Evolutionary conservation across 2,797 vertebrate species (phyloP).

Genomic region (Myripristis jacobus): DNA sequence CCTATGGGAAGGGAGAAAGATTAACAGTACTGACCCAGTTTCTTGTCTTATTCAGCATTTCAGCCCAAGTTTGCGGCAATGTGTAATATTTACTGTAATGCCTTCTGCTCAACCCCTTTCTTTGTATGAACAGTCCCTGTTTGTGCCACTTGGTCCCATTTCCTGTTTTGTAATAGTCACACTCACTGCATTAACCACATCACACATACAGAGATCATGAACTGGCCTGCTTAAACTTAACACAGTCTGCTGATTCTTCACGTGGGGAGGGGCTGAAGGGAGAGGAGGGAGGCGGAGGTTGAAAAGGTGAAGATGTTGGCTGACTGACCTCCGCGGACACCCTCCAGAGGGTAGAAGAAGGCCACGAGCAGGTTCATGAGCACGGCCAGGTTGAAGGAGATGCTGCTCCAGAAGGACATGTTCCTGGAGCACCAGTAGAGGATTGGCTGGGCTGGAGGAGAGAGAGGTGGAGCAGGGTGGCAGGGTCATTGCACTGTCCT

Average conservation of each 20-base stretch:
- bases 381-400: constrained; percentile 98
- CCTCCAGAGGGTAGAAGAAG: constrained; percentile 97
- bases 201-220: neutral
- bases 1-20: neutral
- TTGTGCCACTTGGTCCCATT: constrained; percentile 34
- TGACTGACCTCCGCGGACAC: constrained; percentile 90
- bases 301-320: neutral
- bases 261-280: neutral
- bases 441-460: constrained; percentile 91
- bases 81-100: constrained; percentile 11
- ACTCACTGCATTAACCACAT: constrained; percentile 29
- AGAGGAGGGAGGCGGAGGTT: neutral
- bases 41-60: neutral
- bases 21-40: constrained; percentile 8
- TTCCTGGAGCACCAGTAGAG: constrained; percentile 99
- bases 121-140: constrained; percentile 20
- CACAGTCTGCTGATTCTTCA: constrained; percentile 1
- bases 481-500: constrained; percentile 16
- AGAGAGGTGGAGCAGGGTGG: constrained; percentile 21
- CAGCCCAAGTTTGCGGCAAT: constrained; percentile 9
- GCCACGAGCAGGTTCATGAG: constrained; percentile 99
- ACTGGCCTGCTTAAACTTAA: neutral
- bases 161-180: constrained; percentile 42
- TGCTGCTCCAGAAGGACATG: constrained; percentile 99
- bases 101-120: constrained; percentile 20